Evolutionary conservation across 2,888 invertebrate species (phyloP).

Genomic region (Elmis aenea): DNA sequence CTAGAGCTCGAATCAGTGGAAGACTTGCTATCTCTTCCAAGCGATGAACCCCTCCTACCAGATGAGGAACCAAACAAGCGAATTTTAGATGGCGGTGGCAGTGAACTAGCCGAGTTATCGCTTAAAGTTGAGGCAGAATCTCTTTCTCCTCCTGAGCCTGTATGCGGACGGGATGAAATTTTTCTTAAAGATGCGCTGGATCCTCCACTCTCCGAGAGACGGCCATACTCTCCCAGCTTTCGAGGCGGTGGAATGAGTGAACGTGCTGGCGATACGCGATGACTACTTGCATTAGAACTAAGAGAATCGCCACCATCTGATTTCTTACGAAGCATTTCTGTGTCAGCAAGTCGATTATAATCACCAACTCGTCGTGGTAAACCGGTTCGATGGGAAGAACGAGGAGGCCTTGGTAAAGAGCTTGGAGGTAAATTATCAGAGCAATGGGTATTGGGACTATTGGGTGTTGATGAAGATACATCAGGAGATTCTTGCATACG

Average conservation of each 20-base stretch:
- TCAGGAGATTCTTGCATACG: slow-evolving; percentile 53
- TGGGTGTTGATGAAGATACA: slow-evolving; percentile 21
- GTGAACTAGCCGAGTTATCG: slow-evolving; percentile 53
- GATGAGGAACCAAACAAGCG: slow-evolving; percentile 42
- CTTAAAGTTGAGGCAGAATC: slow-evolving; percentile 54
- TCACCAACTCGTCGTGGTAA: slow-evolving; percentile 53
- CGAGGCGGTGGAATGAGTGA: slow-evolving; percentile 52
- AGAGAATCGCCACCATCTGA: slow-evolving; percentile 42
- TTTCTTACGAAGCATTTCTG: slow-evolving; percentile 46
- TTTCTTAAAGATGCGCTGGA: slow-evolving; percentile 37
- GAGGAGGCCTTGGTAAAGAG: slow-evolving; percentile 66
- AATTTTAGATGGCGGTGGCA: slow-evolving; percentile 61
- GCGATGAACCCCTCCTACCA: slow-evolving; percentile 53
- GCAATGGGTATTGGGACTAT: slow-evolving; percentile 31
- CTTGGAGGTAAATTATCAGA: slow-evolving; percentile 66
- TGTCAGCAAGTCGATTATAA: slow-evolving; percentile 60
- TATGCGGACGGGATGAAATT: slow-evolving; percentile 39
- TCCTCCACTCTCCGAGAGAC: slow-evolving; percentile 52
- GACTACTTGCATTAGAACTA: slow-evolving; percentile 43
- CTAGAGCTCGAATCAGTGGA: slow-evolving; percentile 52
- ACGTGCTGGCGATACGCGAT: slow-evolving; percentile 48
- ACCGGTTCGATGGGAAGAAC: slow-evolving; percentile 49
- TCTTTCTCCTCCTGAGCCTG: slow-evolving; percentile 47
- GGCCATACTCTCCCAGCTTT: slow-evolving; percentile 55
- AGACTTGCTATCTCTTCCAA: slow-evolving; percentile 52